Conservation (phyloP, 2,888 invertebrate genomes). For the Drosophila leonis region DNA sequence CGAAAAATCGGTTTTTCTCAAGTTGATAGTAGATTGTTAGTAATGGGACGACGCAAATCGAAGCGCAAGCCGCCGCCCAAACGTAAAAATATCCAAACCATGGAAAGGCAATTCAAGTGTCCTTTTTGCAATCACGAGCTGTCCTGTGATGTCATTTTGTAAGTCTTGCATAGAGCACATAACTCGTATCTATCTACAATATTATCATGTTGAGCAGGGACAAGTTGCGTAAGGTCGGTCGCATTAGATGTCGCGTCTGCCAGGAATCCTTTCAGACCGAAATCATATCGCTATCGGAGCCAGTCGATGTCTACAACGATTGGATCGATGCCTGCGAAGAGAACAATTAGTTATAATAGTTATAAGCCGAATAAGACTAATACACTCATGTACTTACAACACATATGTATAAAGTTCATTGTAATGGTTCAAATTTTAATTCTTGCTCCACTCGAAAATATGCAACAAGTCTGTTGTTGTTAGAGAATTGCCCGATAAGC, state of each 20-base stretch:
- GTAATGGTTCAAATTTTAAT: not conserved
- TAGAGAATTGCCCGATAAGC: too few relatives aligned
- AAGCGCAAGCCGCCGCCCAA: conserved; percentile 98
- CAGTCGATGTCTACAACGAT: conserved; percentile 99
- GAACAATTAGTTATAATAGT: conserved; percentile 17
- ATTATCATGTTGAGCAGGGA: conserved; percentile 88
- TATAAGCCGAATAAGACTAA: conserved; percentile 89
- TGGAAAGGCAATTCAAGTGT: conserved; percentile 98
- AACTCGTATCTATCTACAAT: not conserved
- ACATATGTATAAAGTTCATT: not conserved
- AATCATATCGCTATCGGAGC: conserved; percentile 97
- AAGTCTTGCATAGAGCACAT: conserved; percentile 83
- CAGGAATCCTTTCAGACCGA: conserved; percentile 97
- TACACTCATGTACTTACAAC: not conserved
- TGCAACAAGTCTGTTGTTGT: not conserved
- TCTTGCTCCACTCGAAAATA: not conserved
- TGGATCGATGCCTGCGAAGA: conserved; percentile 99
- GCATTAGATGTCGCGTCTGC: conserved; percentile 97
- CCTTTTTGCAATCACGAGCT: conserved; percentile 99
- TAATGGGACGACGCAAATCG: conserved; percentile 98
- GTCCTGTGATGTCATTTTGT: conserved; percentile 99
- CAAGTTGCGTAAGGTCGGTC: conserved; percentile 95
- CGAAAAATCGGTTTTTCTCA: not conserved
- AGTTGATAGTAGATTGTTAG: not conserved
- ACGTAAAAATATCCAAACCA: conserved; percentile 94